phyloP scores from a whole-genome alignment of 2,797 vertebrate species.

The Enteromius radiatus region DNA sequence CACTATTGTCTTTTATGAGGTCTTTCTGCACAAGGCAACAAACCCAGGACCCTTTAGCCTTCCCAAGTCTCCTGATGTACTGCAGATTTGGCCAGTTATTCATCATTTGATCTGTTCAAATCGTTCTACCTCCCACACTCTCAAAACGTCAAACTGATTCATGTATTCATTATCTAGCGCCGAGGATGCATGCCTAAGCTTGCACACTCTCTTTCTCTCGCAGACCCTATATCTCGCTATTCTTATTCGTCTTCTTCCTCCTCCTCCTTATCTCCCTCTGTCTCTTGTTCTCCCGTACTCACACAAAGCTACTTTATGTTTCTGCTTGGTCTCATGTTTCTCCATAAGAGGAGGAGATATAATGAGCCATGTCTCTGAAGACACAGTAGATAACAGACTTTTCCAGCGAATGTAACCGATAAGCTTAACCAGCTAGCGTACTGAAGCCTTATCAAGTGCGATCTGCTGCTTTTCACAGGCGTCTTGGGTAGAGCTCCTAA shows the following conservation, averaged over 20 bases:
- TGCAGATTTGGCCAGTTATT: slow-evolving; percentile 57
- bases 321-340: slow-evolving; percentile 40
- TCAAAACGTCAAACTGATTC: slow-evolving; percentile 54
- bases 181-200: slow-evolving; percentile 47
- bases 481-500: slow-evolving; percentile 15
- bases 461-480: slow-evolving; percentile 28
- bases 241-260: slow-evolving; percentile 23
- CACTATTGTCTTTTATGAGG: slow-evolving; percentile 54
- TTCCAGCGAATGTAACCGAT: slow-evolving; percentile 14
- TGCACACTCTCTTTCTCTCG: slow-evolving; percentile 21
- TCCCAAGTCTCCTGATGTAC: slow-evolving; percentile 51
- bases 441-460: slow-evolving; percentile 11
- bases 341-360: slow-evolving; percentile 31
- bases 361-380: slow-evolving; percentile 39
- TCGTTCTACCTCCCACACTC: slow-evolving; percentile 51
- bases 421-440: slow-evolving; percentile 24
- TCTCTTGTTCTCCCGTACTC: slow-evolving; percentile 16
- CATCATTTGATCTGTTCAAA: slow-evolving; percentile 59
- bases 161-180: slow-evolving; percentile 53
- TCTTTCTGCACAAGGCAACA: slow-evolving; percentile 44
- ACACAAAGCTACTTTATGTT: slow-evolving; percentile 14
- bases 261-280: slow-evolving; percentile 23
- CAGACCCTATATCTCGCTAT: slow-evolving; percentile 29
- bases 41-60: slow-evolving; percentile 45
- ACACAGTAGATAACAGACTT: slow-evolving; percentile 23